phyloP scores from a whole-genome alignment of 2,888 invertebrate genomes.

The Scaptomyza flava region DNA sequence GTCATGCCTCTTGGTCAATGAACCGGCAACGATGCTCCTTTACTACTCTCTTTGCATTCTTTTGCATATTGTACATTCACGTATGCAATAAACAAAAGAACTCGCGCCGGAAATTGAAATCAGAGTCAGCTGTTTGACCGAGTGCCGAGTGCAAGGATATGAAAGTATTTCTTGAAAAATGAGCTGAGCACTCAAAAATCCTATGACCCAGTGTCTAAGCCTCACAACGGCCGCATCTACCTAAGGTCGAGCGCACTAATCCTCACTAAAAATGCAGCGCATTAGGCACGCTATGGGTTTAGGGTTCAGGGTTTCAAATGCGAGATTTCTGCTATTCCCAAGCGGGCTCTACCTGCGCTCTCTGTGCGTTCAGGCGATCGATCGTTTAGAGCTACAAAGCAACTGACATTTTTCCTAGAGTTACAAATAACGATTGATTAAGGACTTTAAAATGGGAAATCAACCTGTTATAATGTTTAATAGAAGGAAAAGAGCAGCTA shows the following conservation, averaged over 20 bases:
- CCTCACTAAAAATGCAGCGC: conserved; percentile 64
- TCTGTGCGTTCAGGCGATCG: conserved; percentile 35
- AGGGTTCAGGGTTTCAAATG: conserved; percentile 9
- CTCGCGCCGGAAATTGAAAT: conserved; percentile 38
- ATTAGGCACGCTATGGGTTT: conserved; percentile 57
- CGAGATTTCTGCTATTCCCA: conserved; percentile 7
- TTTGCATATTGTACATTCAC: conserved; percentile 27
- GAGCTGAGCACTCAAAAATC: conserved; percentile 38
- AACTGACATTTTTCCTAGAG: conserved; percentile 20
- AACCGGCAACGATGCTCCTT: conserved; percentile 45
- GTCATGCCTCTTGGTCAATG: conserved; percentile 72
- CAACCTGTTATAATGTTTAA: conserved; percentile 47
- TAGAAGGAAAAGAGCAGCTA: conserved; percentile 19
- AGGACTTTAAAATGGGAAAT: conserved; percentile 7
- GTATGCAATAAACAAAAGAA: conserved; percentile 38
- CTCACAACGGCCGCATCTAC: conserved; percentile 34
- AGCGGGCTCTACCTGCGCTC: conserved; percentile 30
- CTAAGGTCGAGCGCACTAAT: conserved; percentile 48
- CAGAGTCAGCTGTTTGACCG: conserved; percentile 53
- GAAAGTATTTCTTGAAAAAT: conserved; percentile 37
- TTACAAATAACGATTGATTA: conserved; percentile 12
- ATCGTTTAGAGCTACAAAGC: conserved; percentile 53
- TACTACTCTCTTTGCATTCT: conserved; percentile 11
- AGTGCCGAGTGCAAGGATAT: conserved; percentile 29
- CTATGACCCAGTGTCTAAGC: conserved; percentile 22